Conservation (phyloP, 2,888 invertebrate genomes). For the Mythimna loreyi region DNA sequence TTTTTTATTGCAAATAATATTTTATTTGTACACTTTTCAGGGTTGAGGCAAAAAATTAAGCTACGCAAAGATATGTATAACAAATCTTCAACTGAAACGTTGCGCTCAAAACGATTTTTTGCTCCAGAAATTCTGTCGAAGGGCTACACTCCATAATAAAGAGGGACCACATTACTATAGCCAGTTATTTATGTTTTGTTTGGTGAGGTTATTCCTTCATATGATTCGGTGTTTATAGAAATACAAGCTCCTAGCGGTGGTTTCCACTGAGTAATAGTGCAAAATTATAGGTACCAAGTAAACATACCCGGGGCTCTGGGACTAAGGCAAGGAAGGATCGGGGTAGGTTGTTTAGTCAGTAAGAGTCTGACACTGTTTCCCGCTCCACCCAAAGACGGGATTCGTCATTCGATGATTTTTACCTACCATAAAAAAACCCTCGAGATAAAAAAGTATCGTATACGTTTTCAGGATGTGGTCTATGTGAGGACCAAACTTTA, state of each 20-base stretch:
- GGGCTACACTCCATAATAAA: slow-evolving; percentile 8
- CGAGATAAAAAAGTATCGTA: too few relatives aligned
- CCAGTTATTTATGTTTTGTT: slow-evolving; percentile 5
- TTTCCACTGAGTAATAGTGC: too few relatives aligned
- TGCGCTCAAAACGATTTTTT: slow-evolving; percentile 34
- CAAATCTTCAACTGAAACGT: slow-evolving; percentile 36
- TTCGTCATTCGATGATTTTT: too few relatives aligned
- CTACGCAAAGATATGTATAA: slow-evolving; percentile 41
- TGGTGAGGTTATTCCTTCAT: background rate
- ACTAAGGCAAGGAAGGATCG: too few relatives aligned
- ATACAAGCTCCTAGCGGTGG: background rate
- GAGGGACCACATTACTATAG: background rate
- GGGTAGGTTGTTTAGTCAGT: too few relatives aligned
- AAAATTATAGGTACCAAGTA: too few relatives aligned
- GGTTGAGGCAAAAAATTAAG: slow-evolving; percentile 38
- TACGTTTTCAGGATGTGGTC: too few relatives aligned
- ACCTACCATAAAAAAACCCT: too few relatives aligned
- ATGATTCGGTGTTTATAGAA: background rate
- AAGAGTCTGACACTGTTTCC: too few relatives aligned
- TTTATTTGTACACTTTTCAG: slow-evolving; percentile 29
- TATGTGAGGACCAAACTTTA: too few relatives aligned
- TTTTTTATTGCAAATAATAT: slow-evolving; percentile 41
- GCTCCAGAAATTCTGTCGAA: slow-evolving; percentile 25
- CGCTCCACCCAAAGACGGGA: too few relatives aligned
- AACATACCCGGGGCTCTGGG: too few relatives aligned